These are phyloP conservation scores for Oryzias woworae DNA, from an alignment of 2,113 vertebrate genomes.

Conservation along the genomic window DNA sequence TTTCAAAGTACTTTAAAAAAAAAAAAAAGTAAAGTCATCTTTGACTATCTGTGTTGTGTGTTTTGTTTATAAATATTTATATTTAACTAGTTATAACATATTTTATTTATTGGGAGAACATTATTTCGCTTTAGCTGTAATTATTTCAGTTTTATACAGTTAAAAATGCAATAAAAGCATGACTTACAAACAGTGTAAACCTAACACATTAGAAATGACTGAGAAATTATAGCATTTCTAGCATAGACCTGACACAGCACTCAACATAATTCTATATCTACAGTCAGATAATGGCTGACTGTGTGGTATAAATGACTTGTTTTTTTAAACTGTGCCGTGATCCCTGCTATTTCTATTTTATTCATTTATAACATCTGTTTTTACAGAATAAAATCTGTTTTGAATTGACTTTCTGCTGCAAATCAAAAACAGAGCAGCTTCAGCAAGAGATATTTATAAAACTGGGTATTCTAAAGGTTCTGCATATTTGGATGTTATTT, in stretches of 20 bases:
- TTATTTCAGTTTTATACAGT: too few species aligned
- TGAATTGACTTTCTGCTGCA: background rate
- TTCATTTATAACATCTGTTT: background rate
- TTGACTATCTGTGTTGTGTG: too few species aligned
- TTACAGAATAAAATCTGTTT: background rate
- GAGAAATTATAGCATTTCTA: background rate
- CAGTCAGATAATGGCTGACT: background rate
- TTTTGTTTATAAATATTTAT: too few species aligned
- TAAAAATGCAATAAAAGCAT: too few species aligned
- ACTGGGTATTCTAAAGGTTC: too few species aligned
- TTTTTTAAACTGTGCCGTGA: background rate
- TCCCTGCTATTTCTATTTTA: background rate
- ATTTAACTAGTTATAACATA: too few species aligned
- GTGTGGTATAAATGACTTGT: background rate
- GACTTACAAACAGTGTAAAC: fast-evolving
- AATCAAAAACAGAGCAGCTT: too few species aligned
- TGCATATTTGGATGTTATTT: too few species aligned
- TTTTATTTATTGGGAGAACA: too few species aligned
- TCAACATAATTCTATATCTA: background rate
- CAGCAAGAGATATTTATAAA: too few species aligned
- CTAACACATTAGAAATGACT: background rate
- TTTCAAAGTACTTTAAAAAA: background rate
- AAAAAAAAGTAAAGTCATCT: background rate
- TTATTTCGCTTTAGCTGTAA: too few species aligned
- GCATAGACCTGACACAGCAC: background rate